Conservation (phyloP, 2,797 vertebrate species). For the Enteromius thamalakanensis region DNA sequence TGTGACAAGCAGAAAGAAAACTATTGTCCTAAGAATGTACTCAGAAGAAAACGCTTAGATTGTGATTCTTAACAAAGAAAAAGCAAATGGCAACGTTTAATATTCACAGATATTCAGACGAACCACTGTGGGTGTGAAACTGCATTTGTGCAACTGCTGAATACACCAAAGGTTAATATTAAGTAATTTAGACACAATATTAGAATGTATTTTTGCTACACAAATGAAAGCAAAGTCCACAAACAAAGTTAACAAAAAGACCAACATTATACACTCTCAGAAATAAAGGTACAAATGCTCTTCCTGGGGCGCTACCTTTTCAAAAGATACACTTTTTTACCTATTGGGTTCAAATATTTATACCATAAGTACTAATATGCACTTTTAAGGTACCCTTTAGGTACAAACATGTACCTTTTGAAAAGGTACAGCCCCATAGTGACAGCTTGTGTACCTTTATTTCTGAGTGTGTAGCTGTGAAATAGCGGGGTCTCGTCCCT, state of each 20-base stretch:
- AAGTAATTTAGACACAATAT: neutral
- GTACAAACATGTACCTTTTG: too few species aligned
- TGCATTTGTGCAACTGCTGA: neutral
- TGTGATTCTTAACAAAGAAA: neutral
- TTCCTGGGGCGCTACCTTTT: too few species aligned
- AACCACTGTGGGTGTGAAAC: neutral
- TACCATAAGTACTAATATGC: too few species aligned
- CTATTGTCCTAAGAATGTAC: neutral
- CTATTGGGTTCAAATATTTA: too few species aligned
- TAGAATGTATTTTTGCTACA: neutral
- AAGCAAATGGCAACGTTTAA: neutral
- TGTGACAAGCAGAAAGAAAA: neutral
- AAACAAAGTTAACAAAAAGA: neutral
- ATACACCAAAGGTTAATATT: neutral
- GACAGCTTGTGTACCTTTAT: too few species aligned
- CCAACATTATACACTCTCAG: neutral
- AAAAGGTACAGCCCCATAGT: too few species aligned
- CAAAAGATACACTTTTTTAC: too few species aligned
- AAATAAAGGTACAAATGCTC: too few species aligned
- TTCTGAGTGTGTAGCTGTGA: neutral
- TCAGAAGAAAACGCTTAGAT: neutral
- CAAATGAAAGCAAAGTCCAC: neutral
- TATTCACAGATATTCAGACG: neutral
- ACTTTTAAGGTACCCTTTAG: too few species aligned
- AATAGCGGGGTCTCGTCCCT: neutral